Base-by-base conservation (phyloP, 1,140 invertebrate species). In the Antheraea pernyi region DNA sequence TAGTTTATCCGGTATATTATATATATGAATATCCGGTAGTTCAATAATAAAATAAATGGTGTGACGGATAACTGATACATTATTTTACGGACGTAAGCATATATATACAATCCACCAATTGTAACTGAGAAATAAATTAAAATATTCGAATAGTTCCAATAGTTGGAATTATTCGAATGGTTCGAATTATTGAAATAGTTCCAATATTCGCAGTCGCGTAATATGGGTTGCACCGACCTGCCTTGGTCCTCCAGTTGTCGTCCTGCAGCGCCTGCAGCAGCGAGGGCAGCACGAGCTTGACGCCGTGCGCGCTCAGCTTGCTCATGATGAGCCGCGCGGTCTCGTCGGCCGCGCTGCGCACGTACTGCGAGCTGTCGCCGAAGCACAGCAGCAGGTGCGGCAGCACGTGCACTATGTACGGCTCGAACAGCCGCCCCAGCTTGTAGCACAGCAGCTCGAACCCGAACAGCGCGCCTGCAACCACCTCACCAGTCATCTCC, bases 161-260 rank as follows among this genome's bases (percentile, higher is more conserved):
- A n/a, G n/a, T n/a, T n/a, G n/a, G n/a, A n/a, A n/a, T n/a, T n/a
- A n/a, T n/a, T n/a, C n/a, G n/a, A n/a, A n/a, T n/a, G n/a, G n/a
- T n/a, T n/a, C n/a, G n/a, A n/a, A n/a, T n/a, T n/a, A n/a, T n/a
- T n/a, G n/a, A n/a, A n/a, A n/a, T n/a, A n/a, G n/a, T n/a, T n/a
- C n/a, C n/a, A n/a, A n/a, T n/a, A n/a, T n/a, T n/a, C n/a, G n/a
- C n/a, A n/a, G n/a, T n/a, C n/a, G n/a, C n/a, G 59, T 60, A 10
- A 22, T 60, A 4, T 13, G 37, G 36, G 37, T 2, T 19, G 42
- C 7, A 83, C 81, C 80, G 81, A 96, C 97, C 98, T 58, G 98
- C 97, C 93, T 99, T 99, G 1, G 99, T 99, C 84, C 99, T 93
- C 99, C 99, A 99, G 0, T 98, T 98, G 93, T 99, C 99, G 89